Evolutionary conservation across 1,140 invertebrate species (phyloP).

Genomic region (Drosophila pachea): DNA sequence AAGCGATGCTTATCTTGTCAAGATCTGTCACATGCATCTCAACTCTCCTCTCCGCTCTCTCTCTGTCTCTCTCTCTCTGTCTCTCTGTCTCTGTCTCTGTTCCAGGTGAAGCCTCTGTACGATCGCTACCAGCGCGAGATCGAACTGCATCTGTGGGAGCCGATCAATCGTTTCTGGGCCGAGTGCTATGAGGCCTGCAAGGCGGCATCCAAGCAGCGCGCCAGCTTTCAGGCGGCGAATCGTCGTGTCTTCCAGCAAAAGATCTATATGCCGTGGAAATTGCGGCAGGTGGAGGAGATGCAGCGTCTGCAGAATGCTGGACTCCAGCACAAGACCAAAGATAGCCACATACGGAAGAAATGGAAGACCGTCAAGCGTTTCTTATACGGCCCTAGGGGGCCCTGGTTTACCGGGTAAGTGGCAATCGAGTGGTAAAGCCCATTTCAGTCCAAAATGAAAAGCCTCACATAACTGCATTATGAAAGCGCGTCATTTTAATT

Average conservation of each 20-base stretch:
- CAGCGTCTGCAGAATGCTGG: slow-evolving; percentile 80
- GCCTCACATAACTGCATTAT: slow-evolving; percentile 38
- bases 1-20: too few species aligned
- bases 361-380: slow-evolving; percentile 81
- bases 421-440: too few species aligned
- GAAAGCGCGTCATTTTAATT: slow-evolving; percentile 55
- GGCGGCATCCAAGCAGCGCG: slow-evolving; percentile 81
- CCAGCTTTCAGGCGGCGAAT: slow-evolving; percentile 81
- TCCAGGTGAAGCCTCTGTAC: slow-evolving; percentile 79
- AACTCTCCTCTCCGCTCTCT: too few species aligned
- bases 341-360: slow-evolving; percentile 80
- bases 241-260: slow-evolving; percentile 82
- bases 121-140: slow-evolving; percentile 79
- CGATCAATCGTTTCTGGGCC: slow-evolving; percentile 82
- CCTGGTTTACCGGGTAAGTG: slow-evolving; percentile 81
- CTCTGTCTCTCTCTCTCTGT: too few species aligned
- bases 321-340: slow-evolving; percentile 80
- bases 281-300: slow-evolving; percentile 80
- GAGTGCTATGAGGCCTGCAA: slow-evolving; percentile 82
- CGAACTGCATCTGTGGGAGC: slow-evolving; percentile 79
- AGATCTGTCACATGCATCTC: too few species aligned
- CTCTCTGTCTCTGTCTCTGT: too few species aligned
- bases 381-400: slow-evolving; percentile 81
- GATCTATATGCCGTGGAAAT: slow-evolving; percentile 80
- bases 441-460: neutral